A percentile compares a stretch with the other conserved stretches of the same genome.
Conservation (phyloP, 2,888 invertebrate species). For the Catocala sponsa region DNA sequence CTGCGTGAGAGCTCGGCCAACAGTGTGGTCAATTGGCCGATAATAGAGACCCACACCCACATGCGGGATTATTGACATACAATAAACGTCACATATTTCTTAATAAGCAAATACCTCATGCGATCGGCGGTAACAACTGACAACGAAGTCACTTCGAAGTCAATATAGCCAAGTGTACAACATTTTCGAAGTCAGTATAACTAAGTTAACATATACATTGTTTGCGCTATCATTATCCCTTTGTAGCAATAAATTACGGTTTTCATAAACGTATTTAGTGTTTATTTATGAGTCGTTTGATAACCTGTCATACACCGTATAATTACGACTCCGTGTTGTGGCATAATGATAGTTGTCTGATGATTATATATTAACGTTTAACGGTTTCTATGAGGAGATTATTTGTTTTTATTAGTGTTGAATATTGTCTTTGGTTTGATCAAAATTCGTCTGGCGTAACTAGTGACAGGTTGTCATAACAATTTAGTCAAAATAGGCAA, state of each 20-base stretch:
- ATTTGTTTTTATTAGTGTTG: conserved; percentile 26
- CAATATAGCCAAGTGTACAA: background rate
- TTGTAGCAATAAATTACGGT: conserved; percentile 33
- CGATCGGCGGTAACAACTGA: conserved; percentile 41
- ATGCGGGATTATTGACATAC: conserved; percentile 85
- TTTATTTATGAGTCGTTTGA: conserved; percentile 43
- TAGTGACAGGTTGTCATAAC: no score
- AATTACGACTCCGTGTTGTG: conserved; percentile 41
- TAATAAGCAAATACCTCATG: conserved; percentile 73
- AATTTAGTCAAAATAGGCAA: no score
- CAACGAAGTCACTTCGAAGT: conserved; percentile 12
- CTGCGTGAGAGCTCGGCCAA: conserved; percentile 61
- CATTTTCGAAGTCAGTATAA: no score
- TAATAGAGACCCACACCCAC: conserved; percentile 75
- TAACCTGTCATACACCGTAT: conserved; percentile 41
- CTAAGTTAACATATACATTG: background rate
- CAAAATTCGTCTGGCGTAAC: conserved; percentile 14
- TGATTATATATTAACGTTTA: conserved; percentile 22
- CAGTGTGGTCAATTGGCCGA: conserved; percentile 74
- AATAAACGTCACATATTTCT: conserved; percentile 86
- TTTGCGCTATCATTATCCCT: background rate
- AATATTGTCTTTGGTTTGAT: conserved; percentile 13
- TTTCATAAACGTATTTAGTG: conserved; percentile 31
- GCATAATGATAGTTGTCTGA: conserved; percentile 35
- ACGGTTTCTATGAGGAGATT: conserved; percentile 11